Percentiles rank a stretch among this genome's conserved stretches.
Evolutionary conservation across 2,113 vertebrate genomes (phyloP).

Genomic region (Amphiprion ocellaris): DNA sequence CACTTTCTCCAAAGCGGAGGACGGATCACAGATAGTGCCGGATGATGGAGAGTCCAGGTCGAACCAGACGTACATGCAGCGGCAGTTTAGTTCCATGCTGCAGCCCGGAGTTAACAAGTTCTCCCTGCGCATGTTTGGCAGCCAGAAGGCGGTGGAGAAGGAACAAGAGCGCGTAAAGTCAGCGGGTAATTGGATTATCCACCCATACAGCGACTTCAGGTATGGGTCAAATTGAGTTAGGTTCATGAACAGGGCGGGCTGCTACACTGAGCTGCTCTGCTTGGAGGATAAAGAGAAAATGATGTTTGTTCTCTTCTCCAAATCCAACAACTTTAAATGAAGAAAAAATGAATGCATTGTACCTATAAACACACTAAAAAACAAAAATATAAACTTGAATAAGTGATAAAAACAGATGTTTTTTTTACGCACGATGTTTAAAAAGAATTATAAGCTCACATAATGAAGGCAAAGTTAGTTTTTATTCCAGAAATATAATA

Average conservation of each 20-base stretch:
- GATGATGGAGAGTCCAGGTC: conserved; percentile 87
- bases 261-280: not conserved
- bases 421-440: no score
- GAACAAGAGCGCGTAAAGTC: conserved; percentile 97
- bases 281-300: no score
- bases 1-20: conserved; percentile 81
- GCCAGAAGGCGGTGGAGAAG: conserved; percentile 96
- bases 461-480: no score
- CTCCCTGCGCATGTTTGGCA: conserved; percentile 99
- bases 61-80: conserved; percentile 95
- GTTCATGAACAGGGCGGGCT: not conserved
- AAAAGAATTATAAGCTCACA: no score
- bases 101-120: conserved; percentile 99
- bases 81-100: conserved; percentile 95
- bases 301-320: not conserved
- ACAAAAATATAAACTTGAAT: not conserved
- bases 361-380: not conserved
- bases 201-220: conserved; percentile 98
- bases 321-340: not conserved
- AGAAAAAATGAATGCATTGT: not conserved
- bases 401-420: no score
- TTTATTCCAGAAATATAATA: no score
- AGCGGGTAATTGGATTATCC: conserved; percentile 98
- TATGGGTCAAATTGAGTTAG: conserved; percentile 60
- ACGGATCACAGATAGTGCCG: conserved; percentile 85